Base-by-base conservation (phyloP, 2,113 vertebrate genomes). In the Xerus inauris region DNA sequence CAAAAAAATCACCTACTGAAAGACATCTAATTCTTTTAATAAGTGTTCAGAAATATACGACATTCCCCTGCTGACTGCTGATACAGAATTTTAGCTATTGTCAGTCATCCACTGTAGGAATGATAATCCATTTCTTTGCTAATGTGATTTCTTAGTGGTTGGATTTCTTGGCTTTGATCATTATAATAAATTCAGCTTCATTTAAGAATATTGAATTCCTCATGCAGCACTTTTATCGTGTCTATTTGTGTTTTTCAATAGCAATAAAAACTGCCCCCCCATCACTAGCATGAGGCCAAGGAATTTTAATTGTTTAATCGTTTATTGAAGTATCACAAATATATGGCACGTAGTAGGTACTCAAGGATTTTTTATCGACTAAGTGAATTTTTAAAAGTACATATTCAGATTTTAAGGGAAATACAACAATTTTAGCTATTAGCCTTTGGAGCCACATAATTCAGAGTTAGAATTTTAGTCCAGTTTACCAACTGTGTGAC, bases 101-200 rank as follows among this genome's bases (percentile, higher is more conserved):
- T 28, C 59, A 51, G 57, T 26, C 19, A 12, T 8, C 35, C 5
- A 40, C 64, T 42, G 11, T n/a, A 67, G 22, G 32, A 87, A 83
- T 49, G 24, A 79, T 92, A 59, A 84, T 85, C 64, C 20, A 75
- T 75, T 62, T 67, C 42, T 89, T 92, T 95, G 80, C 42, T 69
- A 75, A 89, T 40, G 38, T 26, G 9, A 49, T 73, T 94, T 85
- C 40, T 75, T 76, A 72, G 67, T 42, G 17, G 22, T 11, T 87
- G n/a, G 24, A 49, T 83, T 85, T 89, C 45, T 42, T 72, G 73
- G 47, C 59, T 97, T 93, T 80, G 57, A 87, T 83, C 32, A 19
- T 40, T 82, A 32, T 45, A 14, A 91, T 86, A 49, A 49, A 49
- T 64, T 91, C 47, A 73, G 26, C 49, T 85, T 65, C 10, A 22